phyloP scores from a whole-genome alignment of 2,888 invertebrate genomes.

The Crioceris asparagi region DNA sequence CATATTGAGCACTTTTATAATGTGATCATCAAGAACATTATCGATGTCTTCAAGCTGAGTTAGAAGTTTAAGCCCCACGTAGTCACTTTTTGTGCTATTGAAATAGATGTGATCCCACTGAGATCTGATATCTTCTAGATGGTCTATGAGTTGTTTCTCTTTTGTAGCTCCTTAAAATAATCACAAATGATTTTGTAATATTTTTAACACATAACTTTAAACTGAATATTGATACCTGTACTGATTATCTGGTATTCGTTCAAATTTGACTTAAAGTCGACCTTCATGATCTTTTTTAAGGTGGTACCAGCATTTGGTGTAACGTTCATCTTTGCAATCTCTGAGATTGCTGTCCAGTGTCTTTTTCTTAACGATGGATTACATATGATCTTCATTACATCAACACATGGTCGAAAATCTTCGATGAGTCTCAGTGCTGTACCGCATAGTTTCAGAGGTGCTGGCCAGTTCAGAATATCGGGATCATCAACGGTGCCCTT shows the following conservation, averaged over 20 bases:
- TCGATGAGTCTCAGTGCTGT: constrained; percentile 52
- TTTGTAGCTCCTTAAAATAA: constrained; percentile 71
- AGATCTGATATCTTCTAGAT: constrained; percentile 59
- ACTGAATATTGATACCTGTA: no score
- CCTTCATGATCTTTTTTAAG: constrained; percentile 62
- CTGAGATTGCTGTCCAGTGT: constrained; percentile 80
- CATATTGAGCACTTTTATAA: constrained; percentile 71
- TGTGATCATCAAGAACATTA: constrained; percentile 65
- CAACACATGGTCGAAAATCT: constrained; percentile 65
- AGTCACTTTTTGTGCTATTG: constrained; percentile 48
- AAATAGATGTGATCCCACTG: constrained; percentile 67
- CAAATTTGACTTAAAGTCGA: constrained; percentile 55
- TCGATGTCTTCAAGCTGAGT: constrained; percentile 64
- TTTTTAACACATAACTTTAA: no score
- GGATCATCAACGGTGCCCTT: constrained; percentile 56
- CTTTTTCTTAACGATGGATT: constrained; percentile 66
- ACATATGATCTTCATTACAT: constrained; percentile 77
- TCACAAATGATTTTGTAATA: no score
- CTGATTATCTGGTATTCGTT: constrained; percentile 72
- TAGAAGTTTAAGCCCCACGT: constrained; percentile 56
- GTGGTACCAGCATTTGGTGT: constrained; percentile 71
- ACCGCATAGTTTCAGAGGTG: constrained; percentile 65
- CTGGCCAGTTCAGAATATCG: constrained; percentile 65
- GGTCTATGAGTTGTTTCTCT: constrained; percentile 60
- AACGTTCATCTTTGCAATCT: constrained; percentile 51